Base-by-base conservation (phyloP, 2,888 invertebrate genomes). In the Cremastinae sp. region DNA sequence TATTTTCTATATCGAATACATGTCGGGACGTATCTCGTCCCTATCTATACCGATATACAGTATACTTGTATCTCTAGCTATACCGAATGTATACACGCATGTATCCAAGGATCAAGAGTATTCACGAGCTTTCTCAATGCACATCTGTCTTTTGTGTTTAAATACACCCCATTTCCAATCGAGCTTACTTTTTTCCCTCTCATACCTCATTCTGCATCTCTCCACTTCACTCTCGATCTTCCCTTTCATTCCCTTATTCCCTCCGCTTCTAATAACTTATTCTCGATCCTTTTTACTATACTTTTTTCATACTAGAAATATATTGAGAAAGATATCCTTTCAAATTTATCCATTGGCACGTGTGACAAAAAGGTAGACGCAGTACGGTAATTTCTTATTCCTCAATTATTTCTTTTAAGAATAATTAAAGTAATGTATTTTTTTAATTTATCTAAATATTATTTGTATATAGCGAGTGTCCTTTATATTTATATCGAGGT, bases 61-160 rank as follows among this genome's bases (percentile, higher is more conserved):
- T 28, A 28, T 28, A 28, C 28, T 3, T 28, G 28, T 28, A 53
- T 38, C 5, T 28, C 5, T 5, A 28, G 28, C 28, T 28, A 28
- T 5, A 36, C 9, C 36, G 36, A 9, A 54, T 36, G 54, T 54
- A 54, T 54, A 36, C 16, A 34, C 34, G 10, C n/a, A 43, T 43
- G 43, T 43, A 16, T 36, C 28, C 2, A 28, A 5, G 5, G 28
- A 28, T 28, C 28, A 28, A 28, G 14, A 61, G 53, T 54, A 66
- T 66, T 74, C 61, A 66, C 47, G 68, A 47, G 38, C 54, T 41
- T 45, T 68, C 41, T 73, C 66, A 73, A 73, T 73, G 59, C 59
- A 59, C 73, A 73, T 73, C 66, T 73, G 66, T 66, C 66, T 66
- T 28, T 73, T 80, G 77, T 80, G 79, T 78, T 81, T 78, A 78